Conservation (phyloP, 2,113 vertebrate species). For the Lates calcarifer region DNA sequence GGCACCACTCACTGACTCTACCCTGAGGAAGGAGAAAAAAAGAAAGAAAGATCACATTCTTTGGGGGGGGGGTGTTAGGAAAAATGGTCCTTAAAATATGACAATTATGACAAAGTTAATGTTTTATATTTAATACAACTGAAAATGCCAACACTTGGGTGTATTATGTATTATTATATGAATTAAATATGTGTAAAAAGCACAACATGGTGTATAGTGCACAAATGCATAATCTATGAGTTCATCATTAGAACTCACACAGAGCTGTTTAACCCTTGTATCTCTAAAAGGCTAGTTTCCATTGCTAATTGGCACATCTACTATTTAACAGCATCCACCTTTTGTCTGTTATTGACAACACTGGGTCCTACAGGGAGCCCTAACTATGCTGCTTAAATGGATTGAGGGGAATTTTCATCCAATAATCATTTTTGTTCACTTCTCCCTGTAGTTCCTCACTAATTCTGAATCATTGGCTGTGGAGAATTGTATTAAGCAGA, state of each 20-base stretch:
- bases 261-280: conserved; percentile 13
- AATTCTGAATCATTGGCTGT: conserved; percentile 71
- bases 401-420: conserved; percentile 64
- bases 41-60: not conserved
- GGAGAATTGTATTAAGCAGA: conserved; percentile 69
- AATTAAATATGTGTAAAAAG: not conserved
- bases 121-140: conserved; percentile 1
- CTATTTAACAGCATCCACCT: conserved; percentile 41
- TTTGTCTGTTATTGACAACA: conserved; percentile 55
- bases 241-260: not conserved
- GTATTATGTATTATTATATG: not conserved
- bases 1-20: not conserved
- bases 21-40: not conserved
- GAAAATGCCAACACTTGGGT: too few species aligned
- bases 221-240: not conserved
- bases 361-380: conserved; percentile 38
- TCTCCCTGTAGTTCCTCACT: conserved; percentile 62
- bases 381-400: conserved; percentile 47
- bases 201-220: not conserved
- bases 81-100: not conserved
- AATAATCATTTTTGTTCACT: conserved; percentile 63
- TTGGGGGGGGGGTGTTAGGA: not conserved
- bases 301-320: conserved; percentile 28
- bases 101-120: not conserved
- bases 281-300: conserved; percentile 27